Conservation (phyloP, 2,888 invertebrate species). For the Brachypterus glaber region DNA sequence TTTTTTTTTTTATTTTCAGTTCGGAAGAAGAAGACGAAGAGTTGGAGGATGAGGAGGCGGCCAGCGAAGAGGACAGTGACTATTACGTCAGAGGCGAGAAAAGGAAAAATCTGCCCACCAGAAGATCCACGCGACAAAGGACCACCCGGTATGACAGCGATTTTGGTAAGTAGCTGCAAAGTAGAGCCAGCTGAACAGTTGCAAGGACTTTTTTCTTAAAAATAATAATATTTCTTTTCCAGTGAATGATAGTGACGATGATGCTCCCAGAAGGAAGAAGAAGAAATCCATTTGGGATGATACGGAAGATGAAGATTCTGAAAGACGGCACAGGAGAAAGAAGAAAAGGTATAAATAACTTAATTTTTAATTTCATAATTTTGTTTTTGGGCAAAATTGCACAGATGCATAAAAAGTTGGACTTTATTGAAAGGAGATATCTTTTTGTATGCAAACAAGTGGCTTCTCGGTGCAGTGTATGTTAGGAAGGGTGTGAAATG, state of each 20-base stretch:
- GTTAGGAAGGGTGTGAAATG: too few species aligned
- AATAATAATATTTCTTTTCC: constrained; percentile 14
- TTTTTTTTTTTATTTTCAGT: constrained; percentile 20
- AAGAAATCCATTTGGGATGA: constrained; percentile 51
- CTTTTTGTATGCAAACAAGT: too few species aligned
- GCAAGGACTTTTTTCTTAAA: neutral
- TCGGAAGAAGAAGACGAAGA: constrained; percentile 43
- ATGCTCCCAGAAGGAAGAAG: constrained; percentile 47
- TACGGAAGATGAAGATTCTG: constrained; percentile 52
- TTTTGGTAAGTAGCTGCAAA: constrained; percentile 43
- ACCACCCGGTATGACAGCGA: constrained; percentile 47
- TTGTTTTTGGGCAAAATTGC: too few species aligned
- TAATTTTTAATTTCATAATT: too few species aligned
- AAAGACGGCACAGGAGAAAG: constrained; percentile 41
- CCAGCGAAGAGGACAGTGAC: constrained; percentile 49
- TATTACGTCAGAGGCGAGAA: constrained; percentile 42
- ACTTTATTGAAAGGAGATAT: too few species aligned
- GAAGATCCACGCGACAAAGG: constrained; percentile 47
- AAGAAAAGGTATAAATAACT: constrained; percentile 28
- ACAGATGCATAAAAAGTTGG: neutral
- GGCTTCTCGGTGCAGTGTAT: too few species aligned
- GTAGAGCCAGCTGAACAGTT: neutral
- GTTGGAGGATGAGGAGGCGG: constrained; percentile 47
- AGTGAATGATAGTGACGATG: constrained; percentile 46
- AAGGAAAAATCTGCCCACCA: constrained; percentile 40